Percentiles rank a stretch among this genome's conserved stretches.
Evolutionary conservation across 1,140 invertebrate genomes (phyloP).

Genomic region (Hesperophylax magnus): DNA sequence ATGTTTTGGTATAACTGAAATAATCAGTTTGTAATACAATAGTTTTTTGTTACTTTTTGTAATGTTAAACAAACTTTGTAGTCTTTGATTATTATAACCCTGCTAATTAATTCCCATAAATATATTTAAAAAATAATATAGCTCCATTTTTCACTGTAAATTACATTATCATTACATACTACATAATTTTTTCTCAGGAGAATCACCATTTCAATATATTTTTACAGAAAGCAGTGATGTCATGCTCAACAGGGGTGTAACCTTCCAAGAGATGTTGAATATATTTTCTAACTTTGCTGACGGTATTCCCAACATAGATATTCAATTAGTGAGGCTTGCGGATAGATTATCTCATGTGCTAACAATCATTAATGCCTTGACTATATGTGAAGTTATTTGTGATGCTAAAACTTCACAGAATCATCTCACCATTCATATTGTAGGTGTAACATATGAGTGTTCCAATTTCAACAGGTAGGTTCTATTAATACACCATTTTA

Average conservation of each 20-base stretch:
- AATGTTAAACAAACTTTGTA: too few relatives aligned
- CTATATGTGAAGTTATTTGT: conserved; percentile 50
- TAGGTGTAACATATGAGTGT: conserved; percentile 59
- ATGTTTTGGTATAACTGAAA: too few relatives aligned
- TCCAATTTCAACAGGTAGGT: conserved; percentile 56
- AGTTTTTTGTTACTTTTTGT: too few relatives aligned
- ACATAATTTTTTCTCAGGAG: too few relatives aligned
- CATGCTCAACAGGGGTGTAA: background rate
- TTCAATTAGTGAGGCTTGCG: conserved; percentile 1
- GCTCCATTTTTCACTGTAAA: too few relatives aligned
- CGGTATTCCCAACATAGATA: background rate
- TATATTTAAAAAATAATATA: too few relatives aligned
- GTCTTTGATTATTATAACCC: too few relatives aligned
- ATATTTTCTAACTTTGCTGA: background rate
- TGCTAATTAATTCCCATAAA: too few relatives aligned
- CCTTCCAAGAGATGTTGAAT: conserved; percentile 24
- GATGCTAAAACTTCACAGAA: conserved; percentile 45
- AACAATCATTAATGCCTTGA: conserved; percentile 59
- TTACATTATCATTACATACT: too few relatives aligned
- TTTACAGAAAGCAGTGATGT: conserved; percentile 17
- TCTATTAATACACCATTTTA: background rate
- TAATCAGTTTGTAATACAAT: too few relatives aligned
- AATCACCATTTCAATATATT: background rate
- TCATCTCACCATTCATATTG: conserved; percentile 59
- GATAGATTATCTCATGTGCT: conserved; percentile 53